Base-by-base conservation (phyloP, 2,113 vertebrate genomes). In the Panthera tigris region DNA sequence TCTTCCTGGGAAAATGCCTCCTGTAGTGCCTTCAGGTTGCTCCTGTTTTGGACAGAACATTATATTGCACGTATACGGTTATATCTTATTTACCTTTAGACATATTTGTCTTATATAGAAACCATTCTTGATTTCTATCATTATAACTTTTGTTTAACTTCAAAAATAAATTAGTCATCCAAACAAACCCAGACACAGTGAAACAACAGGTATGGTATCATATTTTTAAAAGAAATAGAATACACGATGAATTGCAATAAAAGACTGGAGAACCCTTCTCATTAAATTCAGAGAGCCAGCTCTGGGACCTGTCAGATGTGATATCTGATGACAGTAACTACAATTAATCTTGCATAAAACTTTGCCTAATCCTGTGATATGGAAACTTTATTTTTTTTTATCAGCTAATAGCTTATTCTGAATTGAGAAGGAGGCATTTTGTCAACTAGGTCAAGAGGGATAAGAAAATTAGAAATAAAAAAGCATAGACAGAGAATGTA, bases 321-420 rank as follows among this genome's bases (percentile, higher is more conserved):
- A 85, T 90, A 95, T 73, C 89, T 98, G 55, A 92, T 98, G 68
- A 96, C 68, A 97, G 96, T 93, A 81, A 96, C 88, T 97, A 95
- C 87, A 13, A 97, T 93, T 97, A 96, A 98, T 97, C 57, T 80
- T 90, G n/a, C 33, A 97, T n/a, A 89, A 84, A 95, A 63, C 57
- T 95, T 88, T 98, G 55, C 69, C 79, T 93, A 97, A 97, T 96
- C 50, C 21, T 36, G 4, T 95, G 97, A 91, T 69, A 39, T 36
- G 94, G 45, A 78, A 97, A 96, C 36, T n/a, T 98, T 95, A 76
- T 94, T 92, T 92, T 91, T 92, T 83, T 78, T 73, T 41, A 74
- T 48, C 45, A 79, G 82, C 36, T 86, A 86, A 82, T 82, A 92
- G 73, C 48, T 80, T 31, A 89, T 90, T 92, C 84, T 97, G 80